Base-by-base conservation (phyloP, 2,888 invertebrate species). In the Melieria crassipennis region DNA sequence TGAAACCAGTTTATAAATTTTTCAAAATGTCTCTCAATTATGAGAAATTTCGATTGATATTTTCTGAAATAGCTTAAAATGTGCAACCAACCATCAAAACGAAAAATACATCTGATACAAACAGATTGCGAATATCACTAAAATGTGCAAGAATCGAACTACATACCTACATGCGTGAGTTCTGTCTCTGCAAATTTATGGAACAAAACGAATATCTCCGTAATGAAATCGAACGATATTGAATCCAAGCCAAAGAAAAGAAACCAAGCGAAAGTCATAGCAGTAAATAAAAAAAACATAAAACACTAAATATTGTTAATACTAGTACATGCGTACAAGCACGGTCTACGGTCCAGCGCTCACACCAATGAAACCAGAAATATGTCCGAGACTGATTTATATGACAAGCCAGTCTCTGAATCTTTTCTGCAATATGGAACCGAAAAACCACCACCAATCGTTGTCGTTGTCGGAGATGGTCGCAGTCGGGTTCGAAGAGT, bases 401-500 rank as follows among this genome's bases (percentile, higher is more conserved):
- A 78, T 65, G 79, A 78, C 65, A 79, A 78, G 69, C 43, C 68
- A 62, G 78, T 77, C 64, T 77, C 75, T 56, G 85, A 86, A 76
- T 84, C 87, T 79, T 87, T 87, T 74, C 78, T 87, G 70, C 82
- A 85, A 63, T 87, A 87, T 77, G 85, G 84, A 70, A 82, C 79
- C 7, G 84, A 84, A n/a, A 82, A 83, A 73, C 84, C 83, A 47
- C 86, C 87, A 72, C 86, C 86, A 55, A 84, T 87, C 78, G 86
- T 87, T 77, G 87, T 87, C 78, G 86, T 87, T 60, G 87, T 87
- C 66, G 87, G 87, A 60, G 87, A 87, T 76, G 87, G 87, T 16
- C 81, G 87, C 60, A 86, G 86, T 77, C 83, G 87, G 42, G 87
- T 87, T 64, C 84, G 87, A 57, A 84, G 86, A 72, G 87, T 87